A percentile compares a stretch with the other conserved stretches of the same genome.
Evolutionary conservation across 2,113 vertebrate species (phyloP).

Genomic region (Limanda limanda): DNA sequence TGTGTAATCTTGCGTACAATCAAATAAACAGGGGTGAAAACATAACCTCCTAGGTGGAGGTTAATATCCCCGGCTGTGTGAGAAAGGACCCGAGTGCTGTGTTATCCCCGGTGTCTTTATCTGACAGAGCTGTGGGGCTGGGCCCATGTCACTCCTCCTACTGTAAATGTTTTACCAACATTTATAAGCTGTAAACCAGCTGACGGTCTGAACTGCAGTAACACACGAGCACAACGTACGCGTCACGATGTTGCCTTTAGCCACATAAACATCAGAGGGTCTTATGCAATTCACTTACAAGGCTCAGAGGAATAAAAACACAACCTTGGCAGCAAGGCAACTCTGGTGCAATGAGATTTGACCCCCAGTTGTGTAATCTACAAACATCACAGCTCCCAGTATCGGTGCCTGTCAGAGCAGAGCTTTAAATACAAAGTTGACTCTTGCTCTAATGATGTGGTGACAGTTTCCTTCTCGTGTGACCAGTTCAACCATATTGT

Average conservation of each 20-base stretch:
- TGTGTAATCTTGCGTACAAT: neutral
- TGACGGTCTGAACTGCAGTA: neutral
- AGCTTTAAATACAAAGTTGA: constrained; percentile 6
- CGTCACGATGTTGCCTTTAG: constrained; percentile 25
- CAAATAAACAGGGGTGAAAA: neutral
- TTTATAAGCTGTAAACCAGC: neutral
- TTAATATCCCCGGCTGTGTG: constrained; percentile 7
- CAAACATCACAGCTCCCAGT: constrained; percentile 24
- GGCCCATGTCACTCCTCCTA: neutral
- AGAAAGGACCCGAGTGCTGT: constrained; percentile 8
- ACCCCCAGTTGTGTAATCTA: constrained; percentile 61
- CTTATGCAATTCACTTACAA: constrained; percentile 49
- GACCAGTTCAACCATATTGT: neutral
- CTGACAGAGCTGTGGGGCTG: neutral
- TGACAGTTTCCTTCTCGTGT: neutral
- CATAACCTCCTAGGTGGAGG: neutral
- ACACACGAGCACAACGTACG: constrained; percentile 13
- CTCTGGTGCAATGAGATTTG: constrained; percentile 53
- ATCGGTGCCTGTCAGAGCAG: constrained; percentile 33
- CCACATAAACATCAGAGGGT: constrained; percentile 29
- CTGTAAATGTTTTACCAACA: constrained; percentile 8
- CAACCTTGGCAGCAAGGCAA: constrained; percentile 49
- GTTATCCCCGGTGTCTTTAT: constrained; percentile 17
- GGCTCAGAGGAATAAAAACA: constrained; percentile 45
- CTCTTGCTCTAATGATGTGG: neutral